A percentile compares a stretch with the other conserved stretches of the same genome.
Evolutionary conservation across 2,797 vertebrate species (phyloP).

Genomic region (Pantherophis alleghaniensis): DNA sequence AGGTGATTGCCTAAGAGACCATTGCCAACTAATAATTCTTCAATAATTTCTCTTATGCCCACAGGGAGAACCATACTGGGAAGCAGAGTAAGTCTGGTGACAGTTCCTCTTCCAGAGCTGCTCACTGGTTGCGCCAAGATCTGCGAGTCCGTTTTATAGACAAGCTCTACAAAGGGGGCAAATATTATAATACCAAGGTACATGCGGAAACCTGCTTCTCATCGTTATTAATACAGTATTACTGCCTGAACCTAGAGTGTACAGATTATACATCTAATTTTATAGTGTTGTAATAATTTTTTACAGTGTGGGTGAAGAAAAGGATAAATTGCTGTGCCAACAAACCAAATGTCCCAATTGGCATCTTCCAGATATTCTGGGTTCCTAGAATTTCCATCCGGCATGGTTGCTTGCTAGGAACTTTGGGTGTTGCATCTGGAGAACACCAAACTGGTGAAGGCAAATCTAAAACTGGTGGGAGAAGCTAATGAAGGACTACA

Average conservation of each 20-base stretch:
- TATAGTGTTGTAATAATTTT: neutral
- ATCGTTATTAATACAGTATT: neutral
- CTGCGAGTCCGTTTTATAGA: conserved; percentile 88
- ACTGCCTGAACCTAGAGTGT: neutral
- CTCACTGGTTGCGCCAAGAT: conserved; percentile 86
- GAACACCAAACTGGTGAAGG: neutral
- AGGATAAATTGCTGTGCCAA: neutral
- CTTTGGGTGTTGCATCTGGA: neutral
- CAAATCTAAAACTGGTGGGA: neutral
- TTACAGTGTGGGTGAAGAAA: neutral
- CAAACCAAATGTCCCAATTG: neutral
- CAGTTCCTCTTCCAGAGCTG: conserved; percentile 17
- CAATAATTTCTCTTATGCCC: neutral
- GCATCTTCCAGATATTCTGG: neutral
- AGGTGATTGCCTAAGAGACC: neutral
- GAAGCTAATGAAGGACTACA: neutral
- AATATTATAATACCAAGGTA: conserved; percentile 94
- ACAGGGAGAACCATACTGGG: conserved; percentile 1
- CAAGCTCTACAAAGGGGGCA: conserved; percentile 83
- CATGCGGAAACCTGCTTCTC: neutral
- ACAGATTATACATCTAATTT: neutral
- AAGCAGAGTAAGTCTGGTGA: conserved; percentile 14
- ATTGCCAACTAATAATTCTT: neutral
- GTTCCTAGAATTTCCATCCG: neutral
- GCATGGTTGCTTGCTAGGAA: neutral